A percentile compares a stretch with the other conserved stretches of the same genome.
Conservation (phyloP, 2,113 vertebrate species). For the Oriolus oriolus region DNA sequence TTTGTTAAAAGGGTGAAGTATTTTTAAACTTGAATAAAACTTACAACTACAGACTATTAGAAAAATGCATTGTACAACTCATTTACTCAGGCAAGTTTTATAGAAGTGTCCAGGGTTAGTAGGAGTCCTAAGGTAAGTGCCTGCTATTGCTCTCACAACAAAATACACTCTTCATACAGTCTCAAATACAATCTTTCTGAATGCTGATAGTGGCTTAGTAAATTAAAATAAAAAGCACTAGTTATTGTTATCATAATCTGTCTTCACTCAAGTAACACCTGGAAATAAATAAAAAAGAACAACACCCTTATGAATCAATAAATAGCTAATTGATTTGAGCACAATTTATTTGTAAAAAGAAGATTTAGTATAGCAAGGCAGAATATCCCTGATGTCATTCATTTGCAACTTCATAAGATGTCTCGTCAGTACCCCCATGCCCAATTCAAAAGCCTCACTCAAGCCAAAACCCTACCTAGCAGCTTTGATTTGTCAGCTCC, state of each 20-base stretch:
- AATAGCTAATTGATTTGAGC: neutral
- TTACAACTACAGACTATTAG: neutral
- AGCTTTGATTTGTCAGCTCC: neutral
- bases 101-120: neutral
- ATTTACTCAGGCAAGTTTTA: neutral
- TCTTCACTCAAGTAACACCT: neutral
- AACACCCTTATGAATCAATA: neutral
- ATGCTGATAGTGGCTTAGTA: neutral
- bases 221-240: neutral
- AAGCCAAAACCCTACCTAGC: neutral
- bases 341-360: neutral
- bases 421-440: neutral
- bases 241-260: neutral
- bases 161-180: neutral
- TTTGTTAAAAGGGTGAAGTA: slow-evolving; percentile 1
- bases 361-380: neutral
- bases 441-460: neutral
- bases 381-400: neutral
- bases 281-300: neutral
- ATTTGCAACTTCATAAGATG: neutral
- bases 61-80: neutral
- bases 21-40: slow-evolving; percentile 1
- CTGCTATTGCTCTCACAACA: neutral
- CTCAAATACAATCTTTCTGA: neutral
- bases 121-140: neutral